Percentiles rank a stretch among this genome's conserved stretches.
Conservation (phyloP, 1,140 invertebrate genomes). For the Philaenus spumarius region DNA sequence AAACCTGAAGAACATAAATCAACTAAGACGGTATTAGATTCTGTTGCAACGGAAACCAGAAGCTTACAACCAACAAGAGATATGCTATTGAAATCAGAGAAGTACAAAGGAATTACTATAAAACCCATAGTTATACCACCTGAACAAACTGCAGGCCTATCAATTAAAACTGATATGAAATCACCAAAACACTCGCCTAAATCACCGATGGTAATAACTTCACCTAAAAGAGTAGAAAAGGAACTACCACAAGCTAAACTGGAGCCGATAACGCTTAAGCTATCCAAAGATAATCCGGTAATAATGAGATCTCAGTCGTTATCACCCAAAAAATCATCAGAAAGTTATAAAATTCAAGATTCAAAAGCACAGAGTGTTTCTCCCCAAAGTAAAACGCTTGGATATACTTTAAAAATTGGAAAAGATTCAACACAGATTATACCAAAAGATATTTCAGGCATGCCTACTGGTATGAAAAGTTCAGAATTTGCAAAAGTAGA, state of each 20-base stretch:
- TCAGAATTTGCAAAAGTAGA: constrained; percentile 4
- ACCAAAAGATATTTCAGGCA: constrained; percentile 17
- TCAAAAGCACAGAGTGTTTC: constrained; percentile 6
- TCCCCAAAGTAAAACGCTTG: constrained; percentile 22
- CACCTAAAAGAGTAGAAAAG: constrained; percentile 5
- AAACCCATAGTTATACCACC: no score
- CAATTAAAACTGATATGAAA: no score
- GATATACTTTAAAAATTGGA: constrained; percentile 25
- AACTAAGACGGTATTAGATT: no score
- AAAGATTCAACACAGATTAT: constrained; percentile 24
- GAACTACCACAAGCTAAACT: constrained; percentile 8
- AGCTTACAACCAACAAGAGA: no score
- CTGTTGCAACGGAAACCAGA: no score
- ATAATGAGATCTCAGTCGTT: constrained; percentile 15
- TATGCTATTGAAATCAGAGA: no score
- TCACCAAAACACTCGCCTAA: no score
- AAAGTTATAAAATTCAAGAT: background rate
- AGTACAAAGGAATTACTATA: no score
- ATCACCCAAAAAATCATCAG: constrained; percentile 14
- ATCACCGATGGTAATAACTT: background rate
- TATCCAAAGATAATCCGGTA: constrained; percentile 22
- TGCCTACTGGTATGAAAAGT: background rate
- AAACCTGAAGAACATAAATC: no score
- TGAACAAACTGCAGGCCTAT: no score
- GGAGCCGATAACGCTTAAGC: constrained; percentile 24